A percentile compares a stretch with the other conserved stretches of the same genome.
These are phyloP conservation scores for Schizothorax lantsangensis DNA, from an alignment of 2,797 vertebrate species.

Conservation along the genomic window DNA sequence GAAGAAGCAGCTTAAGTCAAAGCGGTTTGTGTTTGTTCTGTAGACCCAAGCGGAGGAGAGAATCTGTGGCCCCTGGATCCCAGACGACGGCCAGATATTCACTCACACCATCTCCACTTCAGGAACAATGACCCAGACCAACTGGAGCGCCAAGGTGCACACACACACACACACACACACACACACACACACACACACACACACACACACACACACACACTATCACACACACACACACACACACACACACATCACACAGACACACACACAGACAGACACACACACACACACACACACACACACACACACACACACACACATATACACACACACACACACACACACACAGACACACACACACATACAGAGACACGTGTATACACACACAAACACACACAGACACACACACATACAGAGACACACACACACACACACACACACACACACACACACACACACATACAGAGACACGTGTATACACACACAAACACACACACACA, in stretches of 20 bases:
- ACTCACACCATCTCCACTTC: conserved; percentile 85
- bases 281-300: background rate
- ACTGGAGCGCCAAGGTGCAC: conserved; percentile 86
- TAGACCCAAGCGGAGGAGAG: conserved; percentile 72
- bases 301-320: too few species aligned
- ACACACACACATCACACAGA: too few species aligned
- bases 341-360: background rate
- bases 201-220: background rate
- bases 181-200: too few species aligned
- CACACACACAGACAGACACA: too few species aligned
- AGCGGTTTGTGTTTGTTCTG: background rate
- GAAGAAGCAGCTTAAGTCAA: background rate
- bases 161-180: background rate
- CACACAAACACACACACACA: background rate
- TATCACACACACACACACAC: too few species aligned
- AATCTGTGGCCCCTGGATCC: conserved; percentile 88
- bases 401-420: background rate
- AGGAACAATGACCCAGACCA: conserved; percentile 84
- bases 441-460: background rate
- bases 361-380: background rate
- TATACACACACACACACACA: background rate
- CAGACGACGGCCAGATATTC: conserved; percentile 87
- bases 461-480: background rate
- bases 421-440: background rate
- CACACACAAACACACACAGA: background rate